Percentiles rank a stretch among this genome's conserved stretches.
Conservation (phyloP, 2,888 invertebrate species). For the Tenthredo mesomela region DNA sequence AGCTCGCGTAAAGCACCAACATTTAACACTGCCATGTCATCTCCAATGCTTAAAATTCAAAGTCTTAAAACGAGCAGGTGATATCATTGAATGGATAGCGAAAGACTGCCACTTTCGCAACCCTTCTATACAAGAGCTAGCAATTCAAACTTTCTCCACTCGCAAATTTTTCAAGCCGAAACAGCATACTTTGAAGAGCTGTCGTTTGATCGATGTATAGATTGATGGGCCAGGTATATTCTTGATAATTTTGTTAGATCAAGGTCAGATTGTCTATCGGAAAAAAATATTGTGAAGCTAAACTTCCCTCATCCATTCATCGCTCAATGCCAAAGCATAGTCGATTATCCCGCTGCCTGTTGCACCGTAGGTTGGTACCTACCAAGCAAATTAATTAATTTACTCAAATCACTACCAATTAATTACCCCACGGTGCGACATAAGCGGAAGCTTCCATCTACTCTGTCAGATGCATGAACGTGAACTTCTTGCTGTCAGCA, state of each 20-base stretch:
- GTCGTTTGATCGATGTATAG: conserved; percentile 10
- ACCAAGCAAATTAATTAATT: conserved; percentile 35
- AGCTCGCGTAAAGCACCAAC: not conserved
- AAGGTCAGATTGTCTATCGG: not conserved
- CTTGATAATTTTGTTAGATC: not conserved
- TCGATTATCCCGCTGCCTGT: not conserved
- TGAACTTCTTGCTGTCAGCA: not conserved
- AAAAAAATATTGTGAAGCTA: not conserved
- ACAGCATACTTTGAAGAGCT: not conserved
- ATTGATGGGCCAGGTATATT: not conserved
- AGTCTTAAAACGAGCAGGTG: not conserved
- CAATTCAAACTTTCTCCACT: not conserved
- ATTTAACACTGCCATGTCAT: not conserved
- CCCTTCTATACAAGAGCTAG: not conserved
- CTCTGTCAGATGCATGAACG: conserved; percentile 29
- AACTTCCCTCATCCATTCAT: not conserved
- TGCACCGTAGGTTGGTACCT: not conserved
- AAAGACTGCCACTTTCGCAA: not conserved
- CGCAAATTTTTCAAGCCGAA: not conserved
- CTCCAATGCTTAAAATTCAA: not conserved
- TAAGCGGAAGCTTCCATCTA: not conserved
- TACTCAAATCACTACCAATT: not conserved
- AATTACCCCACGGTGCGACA: conserved; percentile 10
- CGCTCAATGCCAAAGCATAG: not conserved
- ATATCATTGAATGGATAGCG: not conserved